These are phyloP conservation scores for Pomacea canaliculata DNA, from an alignment of 2,888 invertebrate species.

Conservation along the genomic window DNA sequence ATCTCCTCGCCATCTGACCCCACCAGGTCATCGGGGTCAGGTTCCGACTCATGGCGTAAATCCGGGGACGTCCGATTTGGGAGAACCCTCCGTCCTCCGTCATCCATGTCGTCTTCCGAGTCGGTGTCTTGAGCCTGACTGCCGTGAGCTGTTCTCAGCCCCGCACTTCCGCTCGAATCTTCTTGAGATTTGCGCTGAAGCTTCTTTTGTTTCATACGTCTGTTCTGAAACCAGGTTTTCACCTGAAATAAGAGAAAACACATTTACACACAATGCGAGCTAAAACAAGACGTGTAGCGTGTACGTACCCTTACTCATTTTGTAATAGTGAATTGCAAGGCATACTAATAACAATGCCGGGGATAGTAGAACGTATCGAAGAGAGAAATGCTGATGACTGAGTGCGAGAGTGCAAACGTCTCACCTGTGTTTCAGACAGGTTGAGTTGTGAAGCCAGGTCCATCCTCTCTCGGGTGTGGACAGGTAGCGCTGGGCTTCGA, in stretches of 20 bases:
- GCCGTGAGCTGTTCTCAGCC: constrained; percentile 17
- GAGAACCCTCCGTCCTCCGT: neutral
- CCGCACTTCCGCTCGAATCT: constrained; percentile 35
- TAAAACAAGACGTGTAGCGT: too few relatives aligned
- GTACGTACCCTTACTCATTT: too few relatives aligned
- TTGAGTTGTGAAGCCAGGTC: constrained; percentile 93
- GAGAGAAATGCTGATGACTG: too few relatives aligned
- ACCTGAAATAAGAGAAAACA: constrained; percentile 75
- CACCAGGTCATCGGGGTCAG: constrained; percentile 16
- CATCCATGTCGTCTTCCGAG: constrained; percentile 10
- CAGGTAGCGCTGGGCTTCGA: constrained; percentile 93
- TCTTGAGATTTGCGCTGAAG: constrained; percentile 59
- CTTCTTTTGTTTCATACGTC: constrained; percentile 81
- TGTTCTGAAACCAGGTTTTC: constrained; percentile 98
- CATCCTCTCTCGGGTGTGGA: constrained; percentile 96
- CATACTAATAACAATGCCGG: too few relatives aligned
- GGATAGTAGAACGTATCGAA: too few relatives aligned
- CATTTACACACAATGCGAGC: too few relatives aligned
- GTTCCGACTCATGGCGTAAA: constrained; percentile 37
- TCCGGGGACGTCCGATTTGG: constrained; percentile 25
- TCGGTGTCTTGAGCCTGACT: constrained; percentile 19
- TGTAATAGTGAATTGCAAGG: too few relatives aligned
- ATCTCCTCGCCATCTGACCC: constrained; percentile 51
- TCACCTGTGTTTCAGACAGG: constrained; percentile 87
- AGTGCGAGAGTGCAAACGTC: neutral